phyloP scores from a whole-genome alignment of 2,888 invertebrate genomes.

The Chesias legatella region DNA sequence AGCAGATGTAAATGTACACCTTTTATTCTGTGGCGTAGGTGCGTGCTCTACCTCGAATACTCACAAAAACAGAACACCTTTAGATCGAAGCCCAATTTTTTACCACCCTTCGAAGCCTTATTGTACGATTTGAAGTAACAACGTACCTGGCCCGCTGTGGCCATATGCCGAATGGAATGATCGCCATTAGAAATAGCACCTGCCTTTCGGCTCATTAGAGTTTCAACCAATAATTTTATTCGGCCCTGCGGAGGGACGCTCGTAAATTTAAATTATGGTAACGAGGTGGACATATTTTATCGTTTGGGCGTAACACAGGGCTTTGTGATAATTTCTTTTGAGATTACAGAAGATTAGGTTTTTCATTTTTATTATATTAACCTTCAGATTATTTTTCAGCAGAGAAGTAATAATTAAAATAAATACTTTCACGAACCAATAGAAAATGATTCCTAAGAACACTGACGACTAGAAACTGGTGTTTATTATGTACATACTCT shows the following conservation, averaged over 20 bases:
- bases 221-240: slow-evolving; percentile 29
- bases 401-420: no score
- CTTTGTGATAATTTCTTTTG: background rate
- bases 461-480: no score
- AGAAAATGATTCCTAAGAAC: no score
- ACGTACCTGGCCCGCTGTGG: slow-evolving; percentile 10
- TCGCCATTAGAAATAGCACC: slow-evolving; percentile 56
- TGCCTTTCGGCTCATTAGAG: slow-evolving; percentile 50
- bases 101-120: slow-evolving; percentile 8
- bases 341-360: background rate
- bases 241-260: slow-evolving; percentile 7
- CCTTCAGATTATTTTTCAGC: no score
- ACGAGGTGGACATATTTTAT: no score
- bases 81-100: slow-evolving; percentile 8
- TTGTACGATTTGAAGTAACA: slow-evolving; percentile 5
- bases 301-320: background rate
- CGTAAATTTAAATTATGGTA: slow-evolving; percentile 3
- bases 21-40: slow-evolving; percentile 4
- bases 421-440: no score
- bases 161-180: slow-evolving; percentile 45
- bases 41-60: slow-evolving; percentile 11
- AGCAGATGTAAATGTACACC: no score
- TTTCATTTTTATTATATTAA: background rate
- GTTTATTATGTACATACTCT: no score
- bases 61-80: slow-evolving; percentile 16